Percentiles rank a stretch among this genome's conserved stretches.
Conservation (phyloP, 1,140 invertebrate genomes). For the Scaptomyza hsui region DNA sequence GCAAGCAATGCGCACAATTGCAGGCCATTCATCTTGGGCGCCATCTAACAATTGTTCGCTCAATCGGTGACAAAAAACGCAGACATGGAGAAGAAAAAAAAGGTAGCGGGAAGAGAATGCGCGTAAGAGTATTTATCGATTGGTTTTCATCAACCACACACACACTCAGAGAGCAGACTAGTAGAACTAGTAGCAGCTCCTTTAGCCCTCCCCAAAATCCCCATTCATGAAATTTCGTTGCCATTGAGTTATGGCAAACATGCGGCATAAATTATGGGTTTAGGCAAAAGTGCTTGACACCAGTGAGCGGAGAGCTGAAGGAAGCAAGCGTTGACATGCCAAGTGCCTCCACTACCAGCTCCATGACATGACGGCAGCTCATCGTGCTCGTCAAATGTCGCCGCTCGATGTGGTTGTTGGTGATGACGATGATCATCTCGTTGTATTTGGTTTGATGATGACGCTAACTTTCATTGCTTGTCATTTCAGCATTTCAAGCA, state of each 20-base stretch:
- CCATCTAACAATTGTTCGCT: conserved; percentile 71
- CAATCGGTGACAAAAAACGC: conserved; percentile 75
- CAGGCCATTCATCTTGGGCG: conserved; percentile 75
- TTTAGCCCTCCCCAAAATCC: not conserved
- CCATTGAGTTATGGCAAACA: conserved; percentile 81
- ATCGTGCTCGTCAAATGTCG: conserved; percentile 50
- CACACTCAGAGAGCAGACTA: not conserved
- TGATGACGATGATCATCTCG: not conserved
- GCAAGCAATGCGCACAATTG: conserved; percentile 74
- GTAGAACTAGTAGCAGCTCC: conserved; percentile 7
- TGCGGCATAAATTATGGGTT: conserved; percentile 79
- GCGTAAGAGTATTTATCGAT: conserved; percentile 61
- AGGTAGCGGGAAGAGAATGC: conserved; percentile 6
- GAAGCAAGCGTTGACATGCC: conserved; percentile 67
- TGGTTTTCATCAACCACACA: conserved; percentile 58
- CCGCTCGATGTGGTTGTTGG: conserved; percentile 12
- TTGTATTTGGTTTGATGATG: conserved; percentile 54
- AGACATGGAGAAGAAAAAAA: conserved; percentile 14
- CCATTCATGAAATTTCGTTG: conserved; percentile 35
- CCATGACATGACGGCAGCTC: conserved; percentile 72
- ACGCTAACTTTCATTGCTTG: conserved; percentile 69
- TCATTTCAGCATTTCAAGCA: conserved; percentile 57
- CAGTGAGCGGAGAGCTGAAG: conserved; percentile 25
- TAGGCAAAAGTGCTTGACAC: conserved; percentile 39
- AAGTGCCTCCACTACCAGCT: conserved; percentile 51